Base-by-base conservation (phyloP, 2,888 invertebrate species). In the Lysandra bellargus region DNA sequence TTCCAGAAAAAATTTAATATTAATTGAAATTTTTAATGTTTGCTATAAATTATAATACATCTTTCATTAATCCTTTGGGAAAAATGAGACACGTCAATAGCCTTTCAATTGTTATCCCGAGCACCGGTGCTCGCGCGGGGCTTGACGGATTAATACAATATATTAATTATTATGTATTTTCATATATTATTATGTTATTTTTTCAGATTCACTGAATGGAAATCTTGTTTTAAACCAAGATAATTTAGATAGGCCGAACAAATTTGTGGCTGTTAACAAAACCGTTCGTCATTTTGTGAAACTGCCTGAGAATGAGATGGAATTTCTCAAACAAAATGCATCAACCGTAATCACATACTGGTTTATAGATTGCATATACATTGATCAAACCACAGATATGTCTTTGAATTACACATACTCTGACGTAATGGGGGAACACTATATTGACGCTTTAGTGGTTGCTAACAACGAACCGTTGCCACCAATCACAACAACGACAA, bases 291-390 rank as follows among this genome's bases (percentile, higher is more conserved):
- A 97, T 84, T 90, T 90, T 77, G 91, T 98, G 69, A 86, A 89
- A 69, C 85, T 98, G 17, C 95, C 95, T 2, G 88, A 95, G 40
- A 94, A 95, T 30, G 98, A 98, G 88, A 85, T 92, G 60, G 89
- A 95, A 78, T 97, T 95, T 87, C 87, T 98, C 37, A 86, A 87
- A 79, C 82, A 85, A 12, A 95, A 94, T 82, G 87, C 95, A 0
- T 95, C 94, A 1, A 86, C 88, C 6, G 91, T 97, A 17, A 88
- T 95, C 44, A 96, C 97, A 0, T 97, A 96, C 88, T 98, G 98
- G 98, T 98, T 97, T 85, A 95, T 97, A 81, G 97, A 98, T 88
- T 98, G 98, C 86, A 90, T 94, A 78, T 96, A 96, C 85, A 94
- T 96, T 78, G 97, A 97, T 61, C 91, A 95, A 81, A 96, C 96